A percentile compares a stretch with the other conserved stretches of the same genome.
These are phyloP conservation scores for Trichonephila inaurata DNA, from an alignment of 1,140 invertebrate species.

Conservation along the genomic window DNA sequence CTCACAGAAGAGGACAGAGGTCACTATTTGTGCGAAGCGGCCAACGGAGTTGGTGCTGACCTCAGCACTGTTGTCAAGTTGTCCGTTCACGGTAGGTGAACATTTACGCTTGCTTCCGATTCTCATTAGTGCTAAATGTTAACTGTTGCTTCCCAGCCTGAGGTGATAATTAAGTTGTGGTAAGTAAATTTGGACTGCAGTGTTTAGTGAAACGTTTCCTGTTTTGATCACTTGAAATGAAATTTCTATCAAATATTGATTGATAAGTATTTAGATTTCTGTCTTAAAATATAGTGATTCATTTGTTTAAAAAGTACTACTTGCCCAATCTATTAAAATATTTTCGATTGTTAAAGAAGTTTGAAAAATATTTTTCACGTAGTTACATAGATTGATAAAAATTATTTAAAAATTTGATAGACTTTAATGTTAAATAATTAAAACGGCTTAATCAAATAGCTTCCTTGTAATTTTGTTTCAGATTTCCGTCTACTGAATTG, in stretches of 20 bases:
- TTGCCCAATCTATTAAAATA: no score
- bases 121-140: conserved; percentile 37
- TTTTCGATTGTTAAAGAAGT: no score
- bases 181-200: neutral
- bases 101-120: conserved; percentile 65
- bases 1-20: conserved; percentile 82
- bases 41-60: conserved; percentile 96
- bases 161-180: neutral
- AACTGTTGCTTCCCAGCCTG: conserved; percentile 38
- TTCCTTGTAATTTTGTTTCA: no score
- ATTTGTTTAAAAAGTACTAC: no score
- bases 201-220: neutral
- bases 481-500: no score
- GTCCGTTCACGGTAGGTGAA: conserved; percentile 82
- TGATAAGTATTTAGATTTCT: neutral
- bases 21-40: conserved; percentile 92
- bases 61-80: conserved; percentile 85
- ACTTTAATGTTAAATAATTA: no score
- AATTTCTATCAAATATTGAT: neutral
- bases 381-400: no score
- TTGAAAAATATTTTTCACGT: no score
- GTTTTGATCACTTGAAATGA: neutral
- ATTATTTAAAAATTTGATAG: no score
- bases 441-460: no score
- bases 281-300: no score